Base-by-base conservation (phyloP, 2,797 vertebrate genomes). In the Sebastes glaucus region DNA sequence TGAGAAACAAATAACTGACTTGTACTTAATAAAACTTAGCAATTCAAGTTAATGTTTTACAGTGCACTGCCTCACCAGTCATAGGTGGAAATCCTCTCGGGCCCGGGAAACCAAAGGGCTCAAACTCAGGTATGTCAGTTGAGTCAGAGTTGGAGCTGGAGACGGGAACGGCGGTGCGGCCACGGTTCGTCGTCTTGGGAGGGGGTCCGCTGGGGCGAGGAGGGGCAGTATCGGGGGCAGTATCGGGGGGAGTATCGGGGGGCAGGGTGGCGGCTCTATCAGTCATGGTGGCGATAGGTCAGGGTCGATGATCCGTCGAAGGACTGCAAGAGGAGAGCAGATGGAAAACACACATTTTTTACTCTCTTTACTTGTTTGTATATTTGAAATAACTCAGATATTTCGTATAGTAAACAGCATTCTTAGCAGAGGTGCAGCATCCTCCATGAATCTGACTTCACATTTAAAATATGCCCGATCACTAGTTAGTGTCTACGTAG, bases 71-170 rank as follows among this genome's bases (percentile, higher is more conserved):
- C 87, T 88, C 94, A 99, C 98, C 97, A 90, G 93, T 92, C 74
- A 96, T 86, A 28, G 94, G 96, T 71, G 96, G 94, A 2, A 74
- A 83, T 22, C 96, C 96, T 89, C 97, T 95, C 6, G 97, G 98
- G 4, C 93, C 88, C 61, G 49, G 32, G 66, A 0, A 9, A 1
- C 92, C 95, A 77, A 97, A 97, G 25, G 93, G 81, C 82, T 99
- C 97, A 79, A 96, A 84, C 14, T 97, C 96, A 0, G 97, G 96
- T 13, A 97, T 32, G 0, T 97, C 95, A 0, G 93, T 89, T 32
- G 94, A 92, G 6, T 96, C 96, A 0, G 90, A 93, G 74, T 99
- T 99, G 77, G 97, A 97, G 87, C 66, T 93, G 81, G 95, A 94
- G n/a, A 71, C 63, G 2, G 97, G 97, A 2, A 85, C 64, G 0